These are phyloP conservation scores for Dasyurus viverrinus DNA, from an alignment of 2,113 vertebrate species.

Conservation along the genomic window DNA sequence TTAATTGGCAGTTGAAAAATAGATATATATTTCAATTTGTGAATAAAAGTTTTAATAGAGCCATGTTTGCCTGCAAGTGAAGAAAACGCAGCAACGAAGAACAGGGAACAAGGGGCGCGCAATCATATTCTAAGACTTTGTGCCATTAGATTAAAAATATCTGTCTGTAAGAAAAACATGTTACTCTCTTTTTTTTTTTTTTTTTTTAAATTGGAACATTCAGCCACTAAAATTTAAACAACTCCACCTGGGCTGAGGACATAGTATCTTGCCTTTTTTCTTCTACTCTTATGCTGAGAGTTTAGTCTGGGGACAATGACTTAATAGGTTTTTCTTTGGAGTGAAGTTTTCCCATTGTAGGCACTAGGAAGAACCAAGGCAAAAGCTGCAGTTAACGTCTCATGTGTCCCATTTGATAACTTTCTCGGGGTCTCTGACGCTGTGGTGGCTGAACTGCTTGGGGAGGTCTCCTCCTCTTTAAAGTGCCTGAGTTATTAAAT, in stretches of 20 bases:
- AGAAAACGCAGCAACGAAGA: conserved; percentile 87
- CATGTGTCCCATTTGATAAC: conserved; percentile 95
- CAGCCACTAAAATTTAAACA: conserved; percentile 76
- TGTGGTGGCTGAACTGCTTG: conserved; percentile 90
- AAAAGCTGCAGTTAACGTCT: conserved; percentile 91
- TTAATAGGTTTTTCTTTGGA: conserved; percentile 96
- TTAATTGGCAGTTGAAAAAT: conserved; percentile 86
- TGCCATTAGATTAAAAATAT: conserved; percentile 84
- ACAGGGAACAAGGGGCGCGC: conserved; percentile 76
- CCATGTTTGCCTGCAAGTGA: conserved; percentile 86
- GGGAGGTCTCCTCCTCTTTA: conserved; percentile 92
- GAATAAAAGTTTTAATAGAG: conserved; percentile 83
- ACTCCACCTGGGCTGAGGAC: conserved; percentile 82
- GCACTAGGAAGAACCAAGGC: conserved; percentile 97
- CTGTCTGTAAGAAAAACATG: conserved; percentile 77
- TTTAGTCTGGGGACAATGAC: conserved; percentile 87
- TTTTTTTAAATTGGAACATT: conserved; percentile 79
- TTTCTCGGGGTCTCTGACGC: conserved; percentile 89
- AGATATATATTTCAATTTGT: conserved; percentile 76
- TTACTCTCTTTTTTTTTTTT: conserved; percentile 67
- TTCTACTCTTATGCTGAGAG: conserved; percentile 78
- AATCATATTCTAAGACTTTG: conserved; percentile 80
- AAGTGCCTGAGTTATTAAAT: conserved; percentile 87
- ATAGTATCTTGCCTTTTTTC: conserved; percentile 79
- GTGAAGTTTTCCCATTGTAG: conserved; percentile 96